These are phyloP conservation scores for Rhyacophila evoluta DNA, from an alignment of 2,888 invertebrate genomes.

Conservation along the genomic window DNA sequence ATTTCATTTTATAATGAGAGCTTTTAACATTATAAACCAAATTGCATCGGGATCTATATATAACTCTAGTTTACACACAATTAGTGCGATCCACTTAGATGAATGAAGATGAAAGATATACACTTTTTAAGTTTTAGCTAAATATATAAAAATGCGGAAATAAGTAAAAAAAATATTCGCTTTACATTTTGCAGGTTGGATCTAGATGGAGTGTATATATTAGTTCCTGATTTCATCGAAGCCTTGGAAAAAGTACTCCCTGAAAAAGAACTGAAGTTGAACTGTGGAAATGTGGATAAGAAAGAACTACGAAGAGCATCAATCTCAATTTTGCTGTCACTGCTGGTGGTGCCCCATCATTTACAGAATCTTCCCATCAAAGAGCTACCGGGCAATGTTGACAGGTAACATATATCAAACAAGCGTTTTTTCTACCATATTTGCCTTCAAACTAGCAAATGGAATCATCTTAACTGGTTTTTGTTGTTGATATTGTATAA, in stretches of 20 bases:
- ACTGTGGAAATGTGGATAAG: conserved; percentile 76
- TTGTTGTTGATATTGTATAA: too few relatives aligned
- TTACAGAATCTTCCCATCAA: conserved; percentile 83
- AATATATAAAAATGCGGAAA: too few relatives aligned
- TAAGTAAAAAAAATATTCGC: too few relatives aligned
- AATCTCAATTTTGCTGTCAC: conserved; percentile 90
- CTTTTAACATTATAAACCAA: too few relatives aligned
- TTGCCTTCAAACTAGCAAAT: too few relatives aligned
- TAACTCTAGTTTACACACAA: too few relatives aligned
- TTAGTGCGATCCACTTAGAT: too few relatives aligned
- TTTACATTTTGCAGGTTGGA: conserved; percentile 77
- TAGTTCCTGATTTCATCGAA: conserved; percentile 89
- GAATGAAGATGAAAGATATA: too few relatives aligned
- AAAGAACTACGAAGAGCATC: conserved; percentile 90
- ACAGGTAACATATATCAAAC: conserved; percentile 61
- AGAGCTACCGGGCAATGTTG: conserved; percentile 74
- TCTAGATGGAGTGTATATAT: conserved; percentile 90
- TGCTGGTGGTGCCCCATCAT: conserved; percentile 93
- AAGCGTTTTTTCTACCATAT: too few relatives aligned
- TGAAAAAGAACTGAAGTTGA: conserved; percentile 85
- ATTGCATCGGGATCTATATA: too few relatives aligned
- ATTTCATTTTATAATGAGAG: not conserved
- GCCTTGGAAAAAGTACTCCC: conserved; percentile 93
- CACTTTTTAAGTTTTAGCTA: not conserved
- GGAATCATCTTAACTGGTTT: too few relatives aligned